Base-by-base conservation (phyloP, 2,797 vertebrate species). In the Enteromius trimaculatus region DNA sequence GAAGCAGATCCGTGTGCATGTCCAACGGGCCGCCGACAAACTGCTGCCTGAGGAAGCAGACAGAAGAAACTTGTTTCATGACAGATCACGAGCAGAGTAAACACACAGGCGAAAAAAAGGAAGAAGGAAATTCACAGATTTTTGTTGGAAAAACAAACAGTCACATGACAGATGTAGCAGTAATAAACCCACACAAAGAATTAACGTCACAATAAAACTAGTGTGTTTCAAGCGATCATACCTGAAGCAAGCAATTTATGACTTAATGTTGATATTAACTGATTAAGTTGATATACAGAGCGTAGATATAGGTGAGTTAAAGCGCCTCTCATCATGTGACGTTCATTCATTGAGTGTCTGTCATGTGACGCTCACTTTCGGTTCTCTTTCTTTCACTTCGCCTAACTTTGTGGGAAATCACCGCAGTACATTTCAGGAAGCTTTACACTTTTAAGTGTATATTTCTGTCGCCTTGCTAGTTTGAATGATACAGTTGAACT, bases 1-100 rank as follows among this genome's bases (percentile, higher is more conserved):
- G 86, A 66, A 88, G 94, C 83, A 93, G 87, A 84, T 94, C 94
- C 91, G 94, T 92, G 86, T 90, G 91, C 91, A 93, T 92, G 87
- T 95, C 94, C 49, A 91, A 89, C 86, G 88, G 87, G 84, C 89
- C 87, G 88, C 88, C 94, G 86, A 92, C 92, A 90, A 91, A 90
- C 91, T 93, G 93, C 92, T 95, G 94, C 93, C 95, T 95, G 66
- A 44, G 13, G 84, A 16, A 77, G n/a, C 37, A 70, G 84, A 77
- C 39, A 42, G 6, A 81, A 23, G 14, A n/a, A 47, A 2, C 17
- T 14, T 23, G 47, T 42, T 82, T 82, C 23, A n/a, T 31, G 23
- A 42, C 10, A 11, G 37, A 77, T 82, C 72, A 44, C 8, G 34
- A 53, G 75, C 6, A 14, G 31, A 37, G 26, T 23, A 29, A 53